Evolutionary conservation across 1,140 invertebrate species (phyloP), one percentile per base, ranked within the genome.

Genomic region (Gonioctena quinquepunctata): DNA sequence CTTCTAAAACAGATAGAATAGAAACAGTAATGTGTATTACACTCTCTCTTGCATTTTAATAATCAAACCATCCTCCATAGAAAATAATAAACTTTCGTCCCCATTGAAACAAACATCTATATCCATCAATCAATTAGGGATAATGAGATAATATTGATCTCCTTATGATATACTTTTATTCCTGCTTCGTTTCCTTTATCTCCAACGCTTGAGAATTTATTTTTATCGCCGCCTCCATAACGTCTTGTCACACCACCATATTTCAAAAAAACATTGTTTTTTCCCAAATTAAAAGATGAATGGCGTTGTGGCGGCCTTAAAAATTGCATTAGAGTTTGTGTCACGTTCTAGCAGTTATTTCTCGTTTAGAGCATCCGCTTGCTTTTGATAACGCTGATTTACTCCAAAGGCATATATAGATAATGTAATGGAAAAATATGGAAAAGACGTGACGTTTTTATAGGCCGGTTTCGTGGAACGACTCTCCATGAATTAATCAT

Each of bases 391-490:
- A 79, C 78, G 73, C 77, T 79, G 79, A 80, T 80, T 80, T 80
- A 80, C 78, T 79, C 71, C 72, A 69, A 65, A 70, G 66, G 49
- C 67, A 66, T 66, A 80, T 73, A 79, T 78, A 80, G 77, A 80
- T 80, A 78, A 79, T 78, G 76, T 79, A 80, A 80, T 79, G 77
- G 78, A 79, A 80, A 80, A 79, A 76, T 79, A 80, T 80, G 73
- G 73, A 63, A 50, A 54, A 60, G 57, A 76, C 79, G 78, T 80
- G 79, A 68, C 23, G 56, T 59, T 59, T 59, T 59, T 59, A 59
- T 28, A 59, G 25, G 56, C 56, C 22, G 33, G 33, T 42, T 42
- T 11, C 13, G 33, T n/a, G 33, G 33, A 42, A 42, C 33, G 33
- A 42, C 33, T 42, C 33, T 42, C 23, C 23, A 59, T 59, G 56